phyloP scores from a whole-genome alignment of 1,140 invertebrate genomes.

The Magallana ariakensis region DNA sequence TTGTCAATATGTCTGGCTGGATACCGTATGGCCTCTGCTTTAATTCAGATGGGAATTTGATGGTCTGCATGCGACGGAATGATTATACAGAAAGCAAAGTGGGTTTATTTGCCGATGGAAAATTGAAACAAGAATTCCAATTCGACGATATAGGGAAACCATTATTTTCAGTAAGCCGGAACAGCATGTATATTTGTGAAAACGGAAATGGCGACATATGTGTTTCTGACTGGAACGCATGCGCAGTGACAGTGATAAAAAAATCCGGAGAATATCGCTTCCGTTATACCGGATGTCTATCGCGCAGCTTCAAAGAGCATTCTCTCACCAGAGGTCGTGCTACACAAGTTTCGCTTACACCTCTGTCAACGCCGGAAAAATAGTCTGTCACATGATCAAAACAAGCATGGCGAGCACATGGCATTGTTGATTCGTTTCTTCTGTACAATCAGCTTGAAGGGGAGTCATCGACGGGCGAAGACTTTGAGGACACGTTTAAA shows the following conservation, averaged over 20 bases:
- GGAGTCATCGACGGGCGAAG: too few species aligned
- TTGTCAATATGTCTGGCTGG: neutral
- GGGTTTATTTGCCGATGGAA: neutral
- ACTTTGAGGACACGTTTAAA: too few species aligned
- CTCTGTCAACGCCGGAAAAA: too few species aligned
- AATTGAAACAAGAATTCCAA: conserved; percentile 11
- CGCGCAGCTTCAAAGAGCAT: too few species aligned
- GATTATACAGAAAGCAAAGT: neutral
- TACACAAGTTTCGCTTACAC: too few species aligned
- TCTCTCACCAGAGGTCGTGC: too few species aligned
- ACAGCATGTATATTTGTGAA: conserved; percentile 12
- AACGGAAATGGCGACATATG: conserved; percentile 24
- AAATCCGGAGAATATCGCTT: conserved; percentile 5
- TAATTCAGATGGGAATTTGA: neutral
- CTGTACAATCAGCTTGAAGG: too few species aligned
- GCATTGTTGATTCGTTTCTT: too few species aligned
- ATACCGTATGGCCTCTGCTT: conserved; percentile 23
- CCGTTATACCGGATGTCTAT: neutral
- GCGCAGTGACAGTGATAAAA: neutral
- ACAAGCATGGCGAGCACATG: too few species aligned
- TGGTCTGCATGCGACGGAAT: conserved; percentile 15
- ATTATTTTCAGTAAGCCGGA: neutral
- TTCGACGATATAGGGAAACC: neutral
- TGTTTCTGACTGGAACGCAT: conserved; percentile 9
- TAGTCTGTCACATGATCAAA: too few species aligned